Conservation (phyloP, 2,797 vertebrate genomes). For the Selene dorsalis region DNA sequence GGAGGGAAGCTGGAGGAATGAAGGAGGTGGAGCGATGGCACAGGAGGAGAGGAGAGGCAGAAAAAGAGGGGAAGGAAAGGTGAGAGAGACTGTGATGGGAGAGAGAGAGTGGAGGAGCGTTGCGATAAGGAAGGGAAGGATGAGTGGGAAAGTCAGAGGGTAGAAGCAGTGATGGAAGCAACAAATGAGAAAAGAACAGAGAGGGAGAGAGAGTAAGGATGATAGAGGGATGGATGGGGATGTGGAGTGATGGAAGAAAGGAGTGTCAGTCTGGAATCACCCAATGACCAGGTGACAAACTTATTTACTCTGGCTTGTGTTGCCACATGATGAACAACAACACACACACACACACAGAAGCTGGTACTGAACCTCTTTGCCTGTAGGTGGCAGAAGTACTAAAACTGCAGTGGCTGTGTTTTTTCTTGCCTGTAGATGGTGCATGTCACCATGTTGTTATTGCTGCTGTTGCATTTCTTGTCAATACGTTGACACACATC, state of each 20-base stretch:
- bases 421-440: background rate
- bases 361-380: background rate
- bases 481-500: background rate
- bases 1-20: conserved; percentile 24
- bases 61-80: conserved; percentile 17
- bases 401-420: background rate
- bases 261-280: background rate
- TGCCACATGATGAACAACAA: background rate
- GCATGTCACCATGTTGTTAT: background rate
- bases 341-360: background rate
- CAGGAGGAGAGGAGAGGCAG: conserved; percentile 27
- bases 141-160: background rate
- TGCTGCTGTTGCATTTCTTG: background rate
- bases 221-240: background rate
- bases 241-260: background rate
- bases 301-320: background rate
- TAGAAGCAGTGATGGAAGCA: conserved; percentile 8
- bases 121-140: conserved; percentile 7
- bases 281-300: background rate
- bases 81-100: conserved; percentile 20
- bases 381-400: background rate
- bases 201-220: background rate
- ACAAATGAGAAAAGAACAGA: background rate
- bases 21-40: conserved; percentile 33
- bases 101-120: conserved; percentile 6